Evolutionary conservation across 1,140 invertebrate genomes (phyloP).

Genomic region (Rhopalosiphum padi): DNA sequence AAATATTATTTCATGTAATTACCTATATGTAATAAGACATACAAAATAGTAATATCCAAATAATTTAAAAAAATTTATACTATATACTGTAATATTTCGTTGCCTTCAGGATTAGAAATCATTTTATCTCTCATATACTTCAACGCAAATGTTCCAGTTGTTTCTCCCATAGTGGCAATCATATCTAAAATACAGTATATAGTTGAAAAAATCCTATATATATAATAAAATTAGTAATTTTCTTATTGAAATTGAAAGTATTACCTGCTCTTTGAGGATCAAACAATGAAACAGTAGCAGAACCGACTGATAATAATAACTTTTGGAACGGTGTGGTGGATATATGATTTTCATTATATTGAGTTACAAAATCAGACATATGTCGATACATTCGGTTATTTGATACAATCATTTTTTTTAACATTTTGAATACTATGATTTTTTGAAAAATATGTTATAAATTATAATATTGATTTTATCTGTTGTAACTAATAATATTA

Average conservation of each 20-base stretch:
- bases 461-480: neutral
- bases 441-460: neutral
- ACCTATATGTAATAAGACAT: neutral
- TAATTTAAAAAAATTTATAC: conserved; percentile 17
- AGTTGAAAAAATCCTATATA: neutral
- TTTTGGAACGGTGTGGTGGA: conserved; percentile 77
- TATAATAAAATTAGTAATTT: neutral
- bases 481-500: neutral
- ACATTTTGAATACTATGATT: conserved; percentile 1
- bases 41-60: neutral
- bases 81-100: conserved; percentile 70
- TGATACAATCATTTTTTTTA: neutral
- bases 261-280: conserved; percentile 70
- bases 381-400: neutral
- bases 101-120: conserved; percentile 72
- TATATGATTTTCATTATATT: conserved; percentile 73
- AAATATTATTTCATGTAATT: conserved; percentile 1
- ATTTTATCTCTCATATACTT: conserved; percentile 74
- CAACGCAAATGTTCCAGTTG: conserved; percentile 78
- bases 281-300: conserved; percentile 75
- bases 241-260: neutral
- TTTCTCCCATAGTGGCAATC: conserved; percentile 92
- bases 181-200: conserved; percentile 71
- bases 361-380: conserved; percentile 64
- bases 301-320: conserved; percentile 77